phyloP scores from a whole-genome alignment of 1,140 invertebrate genomes.

The Scaptomyza montana region DNA sequence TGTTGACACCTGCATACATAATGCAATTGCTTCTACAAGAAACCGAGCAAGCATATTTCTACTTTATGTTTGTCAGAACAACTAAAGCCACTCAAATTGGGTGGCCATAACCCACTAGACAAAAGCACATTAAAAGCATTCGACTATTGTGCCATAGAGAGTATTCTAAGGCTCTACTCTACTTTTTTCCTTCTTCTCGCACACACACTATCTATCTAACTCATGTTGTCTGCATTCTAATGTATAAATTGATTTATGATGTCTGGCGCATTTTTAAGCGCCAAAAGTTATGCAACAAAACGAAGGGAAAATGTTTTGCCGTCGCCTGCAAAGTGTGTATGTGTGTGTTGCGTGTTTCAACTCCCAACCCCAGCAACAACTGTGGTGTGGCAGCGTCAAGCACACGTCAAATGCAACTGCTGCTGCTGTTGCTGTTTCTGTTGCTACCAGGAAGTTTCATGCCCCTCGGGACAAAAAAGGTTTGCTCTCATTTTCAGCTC shows the following conservation, averaged over 20 bases:
- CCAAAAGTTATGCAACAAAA: conserved; percentile 72
- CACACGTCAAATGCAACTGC: conserved; percentile 29
- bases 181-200: conserved; percentile 4
- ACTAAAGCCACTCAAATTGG: conserved; percentile 34
- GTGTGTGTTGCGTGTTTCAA: conserved; percentile 22
- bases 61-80: conserved; percentile 37
- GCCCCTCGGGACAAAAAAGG: conserved; percentile 1
- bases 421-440: conserved; percentile 23
- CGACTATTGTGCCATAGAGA: background rate
- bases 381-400: conserved; percentile 7
- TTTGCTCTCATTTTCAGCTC: conserved; percentile 15
- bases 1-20: conserved; percentile 45
- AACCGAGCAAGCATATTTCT: conserved; percentile 10
- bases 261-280: conserved; percentile 61
- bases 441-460: conserved; percentile 44
- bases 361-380: conserved; percentile 11
- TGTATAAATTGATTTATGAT: conserved; percentile 74
- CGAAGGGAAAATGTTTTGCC: conserved; percentile 38
- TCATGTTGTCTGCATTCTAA: conserved; percentile 30
- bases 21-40: conserved; percentile 14
- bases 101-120: conserved; percentile 27
- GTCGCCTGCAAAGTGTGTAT: conserved; percentile 39
- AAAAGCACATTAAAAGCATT: conserved; percentile 9
- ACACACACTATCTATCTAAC: conserved; percentile 4
- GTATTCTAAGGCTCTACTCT: background rate